Evolutionary conservation across 2,113 vertebrate genomes (phyloP).

Genomic region (Oncorhynchus clarkii): DNA sequence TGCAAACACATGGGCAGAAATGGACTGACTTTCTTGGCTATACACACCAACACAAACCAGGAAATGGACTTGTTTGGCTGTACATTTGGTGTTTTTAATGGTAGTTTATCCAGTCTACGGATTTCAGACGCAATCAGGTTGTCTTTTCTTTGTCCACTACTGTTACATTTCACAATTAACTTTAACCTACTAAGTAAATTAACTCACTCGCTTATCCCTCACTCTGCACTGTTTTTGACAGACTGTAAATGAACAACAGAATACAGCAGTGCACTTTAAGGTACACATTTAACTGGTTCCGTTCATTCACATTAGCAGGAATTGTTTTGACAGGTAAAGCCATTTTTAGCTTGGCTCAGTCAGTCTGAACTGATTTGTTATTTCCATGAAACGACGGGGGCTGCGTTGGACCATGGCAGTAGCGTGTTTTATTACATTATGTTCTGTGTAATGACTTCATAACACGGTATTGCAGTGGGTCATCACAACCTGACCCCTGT

Average conservation of each 20-base stretch:
- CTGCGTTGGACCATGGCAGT: conserved; percentile 19
- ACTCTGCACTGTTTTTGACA: neutral
- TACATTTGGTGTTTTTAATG: neutral
- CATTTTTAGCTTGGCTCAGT: conserved; percentile 7
- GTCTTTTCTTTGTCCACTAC: too few species aligned
- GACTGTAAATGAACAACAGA: neutral
- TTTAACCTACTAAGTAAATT: neutral
- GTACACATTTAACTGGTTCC: conserved; percentile 4
- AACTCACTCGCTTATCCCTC: too few species aligned
- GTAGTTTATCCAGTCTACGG: too few species aligned
- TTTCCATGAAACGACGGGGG: conserved; percentile 14
- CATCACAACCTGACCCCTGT: neutral
- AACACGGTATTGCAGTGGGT: conserved; percentile 2
- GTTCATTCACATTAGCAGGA: conserved; percentile 10
- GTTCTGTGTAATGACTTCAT: conserved; percentile 23
- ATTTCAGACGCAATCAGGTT: too few species aligned
- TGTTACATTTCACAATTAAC: neutral
- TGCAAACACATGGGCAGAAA: too few species aligned
- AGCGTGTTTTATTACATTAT: conserved; percentile 28
- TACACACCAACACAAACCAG: neutral
- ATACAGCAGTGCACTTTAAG: neutral
- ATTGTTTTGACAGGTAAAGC: conserved; percentile 18
- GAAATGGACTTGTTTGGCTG: too few species aligned
- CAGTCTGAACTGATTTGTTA: conserved; percentile 10
- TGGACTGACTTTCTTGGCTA: too few species aligned